Evolutionary conservation across 2,113 vertebrate genomes (phyloP), one percentile per base, ranked within the genome.

Genomic region (Sorex fumeus): DNA sequence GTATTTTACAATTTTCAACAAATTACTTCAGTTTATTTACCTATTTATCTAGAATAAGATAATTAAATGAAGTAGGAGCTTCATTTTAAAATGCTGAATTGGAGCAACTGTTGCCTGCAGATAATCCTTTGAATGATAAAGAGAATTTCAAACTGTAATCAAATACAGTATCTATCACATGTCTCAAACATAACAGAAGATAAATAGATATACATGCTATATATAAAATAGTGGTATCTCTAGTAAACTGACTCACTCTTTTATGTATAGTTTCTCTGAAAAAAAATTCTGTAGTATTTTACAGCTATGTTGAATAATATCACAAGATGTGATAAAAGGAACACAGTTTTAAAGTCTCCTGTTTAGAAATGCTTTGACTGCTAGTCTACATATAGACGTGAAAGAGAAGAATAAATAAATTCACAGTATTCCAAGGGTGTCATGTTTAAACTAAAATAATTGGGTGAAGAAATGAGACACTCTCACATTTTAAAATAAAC

Each of bases 401-500:
- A 74, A 28, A 76, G 84, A 80, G 34, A 0, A 0, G 66, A 95
- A 90, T 87, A 94, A 96, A 91, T 75, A 84, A 92, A 87, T 85
- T 95, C 28, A 50, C 84, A 88, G 62, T 70, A 32, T 78, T 93
- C 60, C 32, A 70, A 77, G 72, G 62, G 79, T 81, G 36, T 83
- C 45, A 57, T 94, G 67, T 86, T 88, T 77, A 95, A 94, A 84
- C 27, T 16, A 70, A 93, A 93, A 91, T 95, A 97, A 96, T 96
- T 93, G 78, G 87, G 62, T 34, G 62, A 90, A 90, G 36, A 95
- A 91, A 93, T 87, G 85, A 94, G 82, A 88, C 75, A 94, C 90
- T 95, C 88, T 95, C 90, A 91, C 88, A 62, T 95, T 94, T 95
- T 93, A 95, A 97, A 95, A 96, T 96, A 96, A 92, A 82, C 53